phyloP scores from a whole-genome alignment of 2,113 vertebrate genomes.

The Anoplopoma fimbria region DNA sequence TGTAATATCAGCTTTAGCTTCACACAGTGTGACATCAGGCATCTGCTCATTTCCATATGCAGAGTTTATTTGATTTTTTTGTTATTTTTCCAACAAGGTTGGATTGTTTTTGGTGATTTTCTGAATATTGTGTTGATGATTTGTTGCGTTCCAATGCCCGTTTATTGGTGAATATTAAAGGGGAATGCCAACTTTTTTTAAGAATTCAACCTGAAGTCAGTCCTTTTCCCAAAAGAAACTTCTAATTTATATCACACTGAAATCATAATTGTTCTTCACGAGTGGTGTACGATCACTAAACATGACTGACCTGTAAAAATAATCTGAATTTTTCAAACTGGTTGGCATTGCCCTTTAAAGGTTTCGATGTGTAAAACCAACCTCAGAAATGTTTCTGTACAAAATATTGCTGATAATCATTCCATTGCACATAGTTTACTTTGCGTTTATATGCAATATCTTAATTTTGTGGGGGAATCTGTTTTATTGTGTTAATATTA shows the following conservation, averaged over 20 bases:
- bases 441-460: conserved; percentile 81
- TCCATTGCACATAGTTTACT: conserved; percentile 84
- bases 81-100: conserved; percentile 14
- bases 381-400: conserved; percentile 83
- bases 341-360: conserved; percentile 41
- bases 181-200: conserved; percentile 27
- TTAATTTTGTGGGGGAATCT: conserved; percentile 80
- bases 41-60: conserved; percentile 37
- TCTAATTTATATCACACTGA: neutral
- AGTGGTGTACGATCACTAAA: neutral
- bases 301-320: neutral
- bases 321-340: neutral
- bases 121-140: conserved; percentile 66
- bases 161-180: conserved; percentile 54
- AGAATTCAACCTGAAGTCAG: neutral
- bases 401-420: conserved; percentile 85
- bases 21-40: neutral
- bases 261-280: neutral
- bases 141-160: conserved; percentile 64
- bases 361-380: conserved; percentile 76
- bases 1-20: conserved; percentile 13
- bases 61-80: conserved; percentile 11
- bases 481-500: conserved; percentile 74
- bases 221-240: neutral
- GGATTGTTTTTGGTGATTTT: conserved; percentile 46